Base-by-base conservation (phyloP, 2,888 invertebrate species). In the Philaethria dido region DNA sequence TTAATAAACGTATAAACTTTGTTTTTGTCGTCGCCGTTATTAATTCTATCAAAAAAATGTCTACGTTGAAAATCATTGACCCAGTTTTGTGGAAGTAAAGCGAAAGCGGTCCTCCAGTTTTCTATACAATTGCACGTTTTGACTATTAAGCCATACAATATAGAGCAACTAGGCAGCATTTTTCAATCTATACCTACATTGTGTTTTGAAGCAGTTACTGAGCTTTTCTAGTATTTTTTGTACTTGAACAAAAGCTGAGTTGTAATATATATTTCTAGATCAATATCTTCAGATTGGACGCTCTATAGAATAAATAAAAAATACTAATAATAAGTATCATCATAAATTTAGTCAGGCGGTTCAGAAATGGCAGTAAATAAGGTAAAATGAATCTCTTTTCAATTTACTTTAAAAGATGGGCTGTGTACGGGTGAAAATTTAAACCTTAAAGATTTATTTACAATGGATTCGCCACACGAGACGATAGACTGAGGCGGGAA, bases 41-140 rank as follows among this genome's bases (percentile, higher is more conserved):
- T 52, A 52, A 52, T 29, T 52, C 52, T 52, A 52, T 52, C 13
- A 33, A 52, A 52, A 50, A 52, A 33, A 52, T 33, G 16, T 52
- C 29, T 52, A 52, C 52, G 52, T 29, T 52, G 29, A 33, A 52
- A 52, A 33, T 52, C 52, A 52, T 52, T 52, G 52, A 52, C 52
- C 52, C 13, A 52, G 16, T 52, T 52, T 29, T 29, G 29, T 33
- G 29, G 0, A 33, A 52, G 29, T 52, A 52, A 33, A 29, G 52
- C 11, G 52, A 33, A 52, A 52, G 29, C 29, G 52, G 52, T 52
- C 16, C 29, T 52, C 52, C 29, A 52, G 29, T 52, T 52, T 52
- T 52, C 52, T 52, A 52, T 52, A 52, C 52, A 52, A 52, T 52
- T 52, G 52, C 52, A 52, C 52, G 52, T 52, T 52, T 52, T 52